These are phyloP conservation scores for Hydractinia echinata DNA, from an alignment of 30 jellyfish, hydroid and myxozoan species.

Conservation along the genomic window DNA sequence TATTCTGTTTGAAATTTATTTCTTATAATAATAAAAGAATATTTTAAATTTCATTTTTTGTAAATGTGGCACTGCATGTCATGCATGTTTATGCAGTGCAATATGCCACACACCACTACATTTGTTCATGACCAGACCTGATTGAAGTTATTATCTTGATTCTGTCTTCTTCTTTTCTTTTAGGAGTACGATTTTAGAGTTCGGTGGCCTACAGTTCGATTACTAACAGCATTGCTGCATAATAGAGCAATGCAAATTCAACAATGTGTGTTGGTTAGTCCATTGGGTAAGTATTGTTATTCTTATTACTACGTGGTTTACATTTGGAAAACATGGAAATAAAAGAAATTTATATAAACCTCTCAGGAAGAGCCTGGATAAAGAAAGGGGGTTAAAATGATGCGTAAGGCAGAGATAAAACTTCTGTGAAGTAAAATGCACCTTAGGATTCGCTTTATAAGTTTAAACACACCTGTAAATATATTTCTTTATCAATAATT, in stretches of 20 bases:
- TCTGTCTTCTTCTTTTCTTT: neutral
- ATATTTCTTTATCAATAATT: too few species aligned
- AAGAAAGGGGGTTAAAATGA: too few species aligned
- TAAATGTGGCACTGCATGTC: too few species aligned
- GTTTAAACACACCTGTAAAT: too few species aligned
- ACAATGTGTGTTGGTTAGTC: constrained; percentile 82
- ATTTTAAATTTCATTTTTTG: too few species aligned
- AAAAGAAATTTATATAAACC: neutral
- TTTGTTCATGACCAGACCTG: neutral
- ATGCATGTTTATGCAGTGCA: too few species aligned
- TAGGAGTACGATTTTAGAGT: constrained; percentile 89
- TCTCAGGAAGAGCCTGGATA: too few species aligned
- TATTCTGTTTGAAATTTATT: too few species aligned
- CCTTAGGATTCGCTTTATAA: too few species aligned
- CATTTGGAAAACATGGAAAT: neutral
- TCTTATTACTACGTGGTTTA: neutral
- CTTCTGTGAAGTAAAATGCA: too few species aligned
- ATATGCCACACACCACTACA: neutral
- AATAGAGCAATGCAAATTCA: constrained; percentile 71
- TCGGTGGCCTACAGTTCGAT: constrained; percentile 92
- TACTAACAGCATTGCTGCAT: constrained; percentile 53
- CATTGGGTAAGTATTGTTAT: constrained; percentile 44
- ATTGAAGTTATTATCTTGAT: neutral
- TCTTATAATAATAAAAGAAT: too few species aligned
- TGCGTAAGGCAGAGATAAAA: too few species aligned